phyloP scores from a whole-genome alignment of 2,888 invertebrate genomes.

The Drosophila neonasuta region DNA sequence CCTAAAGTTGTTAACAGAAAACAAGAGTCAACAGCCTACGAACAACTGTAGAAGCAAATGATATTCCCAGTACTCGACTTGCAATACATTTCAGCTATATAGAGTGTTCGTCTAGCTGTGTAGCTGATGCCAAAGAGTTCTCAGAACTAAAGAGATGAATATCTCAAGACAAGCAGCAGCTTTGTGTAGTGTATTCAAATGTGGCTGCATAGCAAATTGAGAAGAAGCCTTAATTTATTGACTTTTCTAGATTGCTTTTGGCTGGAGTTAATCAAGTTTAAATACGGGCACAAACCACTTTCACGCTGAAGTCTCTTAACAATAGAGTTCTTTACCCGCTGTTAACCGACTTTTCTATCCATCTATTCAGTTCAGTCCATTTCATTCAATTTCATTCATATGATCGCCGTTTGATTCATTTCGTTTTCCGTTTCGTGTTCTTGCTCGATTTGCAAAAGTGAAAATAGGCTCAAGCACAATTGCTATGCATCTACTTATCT shows the following conservation, averaged over 20 bases:
- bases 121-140: background rate
- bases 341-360: slow-evolving; percentile 27
- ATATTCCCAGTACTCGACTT: background rate
- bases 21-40: background rate
- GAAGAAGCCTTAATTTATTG: background rate
- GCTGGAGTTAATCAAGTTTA: background rate
- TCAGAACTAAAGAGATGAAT: background rate
- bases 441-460: slow-evolving; percentile 65
- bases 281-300: slow-evolving; percentile 5
- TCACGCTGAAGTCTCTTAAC: slow-evolving; percentile 3
- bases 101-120: background rate
- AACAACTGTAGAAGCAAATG: background rate
- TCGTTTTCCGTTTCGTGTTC: slow-evolving; percentile 63
- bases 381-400: slow-evolving; percentile 14
- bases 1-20: background rate
- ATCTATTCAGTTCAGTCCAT: slow-evolving; percentile 16
- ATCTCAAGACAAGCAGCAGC: background rate
- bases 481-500: slow-evolving; percentile 21
- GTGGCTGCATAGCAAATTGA: background rate
- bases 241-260: background rate
- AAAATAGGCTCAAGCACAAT: slow-evolving; percentile 58
- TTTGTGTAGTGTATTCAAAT: background rate
- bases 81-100: background rate
- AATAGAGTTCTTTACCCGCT: slow-evolving; percentile 7
- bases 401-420: slow-evolving; percentile 31